A percentile compares a stretch with the other conserved stretches of the same genome.
Conservation (phyloP, 1,140 invertebrate genomes). For the Tribolium madens region DNA sequence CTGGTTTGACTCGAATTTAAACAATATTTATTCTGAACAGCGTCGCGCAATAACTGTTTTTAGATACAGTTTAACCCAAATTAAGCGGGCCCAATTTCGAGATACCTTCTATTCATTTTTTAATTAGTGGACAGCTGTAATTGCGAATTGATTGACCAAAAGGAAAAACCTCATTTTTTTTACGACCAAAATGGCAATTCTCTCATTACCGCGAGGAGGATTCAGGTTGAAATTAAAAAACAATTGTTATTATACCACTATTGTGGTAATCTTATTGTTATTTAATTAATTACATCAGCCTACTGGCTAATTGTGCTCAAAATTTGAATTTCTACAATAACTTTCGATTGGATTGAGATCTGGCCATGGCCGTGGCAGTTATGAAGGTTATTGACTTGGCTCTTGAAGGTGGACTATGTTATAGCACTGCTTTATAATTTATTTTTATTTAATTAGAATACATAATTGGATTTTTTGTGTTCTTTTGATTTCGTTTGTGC, state of each 20-base stretch:
- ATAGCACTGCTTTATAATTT: background rate
- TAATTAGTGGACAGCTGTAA: background rate
- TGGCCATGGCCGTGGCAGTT: background rate
- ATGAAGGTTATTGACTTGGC: background rate
- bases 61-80: slow-evolving; percentile 46
- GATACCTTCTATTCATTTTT: slow-evolving; percentile 3
- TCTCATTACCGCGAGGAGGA: background rate
- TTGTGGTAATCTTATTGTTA: background rate
- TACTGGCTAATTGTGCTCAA: background rate
- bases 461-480: background rate
- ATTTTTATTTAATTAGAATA: background rate
- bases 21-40: slow-evolving; percentile 31
- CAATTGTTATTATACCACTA: background rate
- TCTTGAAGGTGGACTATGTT: background rate
- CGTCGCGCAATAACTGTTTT: slow-evolving; percentile 39
- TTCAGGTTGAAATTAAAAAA: background rate
- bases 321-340: background rate
- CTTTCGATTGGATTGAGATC: background rate
- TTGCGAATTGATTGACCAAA: background rate
- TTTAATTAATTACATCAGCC: background rate
- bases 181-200: too few relatives aligned
- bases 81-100: slow-evolving; percentile 25
- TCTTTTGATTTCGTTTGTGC: background rate
- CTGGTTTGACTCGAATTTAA: background rate
- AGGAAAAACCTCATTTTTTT: background rate